phyloP scores from a whole-genome alignment of 2,113 vertebrate genomes.

The Neogale vison region DNA sequence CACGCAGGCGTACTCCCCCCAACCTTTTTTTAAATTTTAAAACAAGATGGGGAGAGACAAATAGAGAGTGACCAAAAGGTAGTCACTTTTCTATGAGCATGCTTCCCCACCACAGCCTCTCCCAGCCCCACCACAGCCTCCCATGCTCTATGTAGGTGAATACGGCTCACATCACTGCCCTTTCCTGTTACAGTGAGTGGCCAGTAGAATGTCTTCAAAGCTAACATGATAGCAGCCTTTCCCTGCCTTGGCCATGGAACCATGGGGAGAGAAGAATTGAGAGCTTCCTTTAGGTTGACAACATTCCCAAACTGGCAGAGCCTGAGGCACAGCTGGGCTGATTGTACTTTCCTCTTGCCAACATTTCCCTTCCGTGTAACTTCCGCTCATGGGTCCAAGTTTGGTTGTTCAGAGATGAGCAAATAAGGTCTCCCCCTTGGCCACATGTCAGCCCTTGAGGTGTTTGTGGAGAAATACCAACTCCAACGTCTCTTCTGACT shows the following conservation, averaged over 20 bases:
- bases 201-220: background rate
- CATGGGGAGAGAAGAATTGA: background rate
- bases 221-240: background rate
- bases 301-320: background rate
- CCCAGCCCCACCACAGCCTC: too few species aligned
- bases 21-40: background rate
- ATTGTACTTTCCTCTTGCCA: background rate
- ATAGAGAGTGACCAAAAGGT: background rate
- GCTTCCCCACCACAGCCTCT: background rate
- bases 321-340: background rate
- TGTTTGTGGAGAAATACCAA: background rate
- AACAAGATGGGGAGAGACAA: background rate
- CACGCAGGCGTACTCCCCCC: background rate
- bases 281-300: background rate
- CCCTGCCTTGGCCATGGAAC: background rate
- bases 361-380: background rate
- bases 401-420: background rate
- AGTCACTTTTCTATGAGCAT: background rate
- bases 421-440: background rate
- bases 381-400: background rate
- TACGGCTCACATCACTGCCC: background rate
- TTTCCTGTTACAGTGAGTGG: background rate
- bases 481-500: background rate
- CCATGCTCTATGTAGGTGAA: background rate
- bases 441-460: background rate